phyloP scores from a whole-genome alignment of 2,888 invertebrate species.

The Pomacea canaliculata region DNA sequence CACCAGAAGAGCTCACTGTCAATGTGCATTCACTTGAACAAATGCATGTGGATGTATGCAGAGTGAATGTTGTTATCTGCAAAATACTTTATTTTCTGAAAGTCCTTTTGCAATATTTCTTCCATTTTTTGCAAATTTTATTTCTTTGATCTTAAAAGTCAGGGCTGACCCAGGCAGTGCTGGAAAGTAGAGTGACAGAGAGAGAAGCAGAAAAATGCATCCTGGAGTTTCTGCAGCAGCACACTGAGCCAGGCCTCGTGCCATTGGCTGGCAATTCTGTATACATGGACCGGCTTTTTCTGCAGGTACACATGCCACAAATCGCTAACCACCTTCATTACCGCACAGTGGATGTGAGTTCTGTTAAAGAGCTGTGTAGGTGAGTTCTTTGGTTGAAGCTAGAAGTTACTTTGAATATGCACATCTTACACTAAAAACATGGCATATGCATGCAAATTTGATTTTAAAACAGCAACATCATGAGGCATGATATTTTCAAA shows the following conservation, averaged over 20 bases:
- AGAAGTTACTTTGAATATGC: neutral
- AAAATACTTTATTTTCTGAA: no score
- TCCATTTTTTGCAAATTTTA: no score
- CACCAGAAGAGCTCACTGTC: no score
- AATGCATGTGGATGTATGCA: no score
- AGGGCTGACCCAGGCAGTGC: constrained; percentile 83
- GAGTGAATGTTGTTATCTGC: no score
- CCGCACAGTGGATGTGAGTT: constrained; percentile 91
- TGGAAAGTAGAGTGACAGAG: constrained; percentile 78
- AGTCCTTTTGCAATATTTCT: no score
- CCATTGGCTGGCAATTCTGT: constrained; percentile 87
- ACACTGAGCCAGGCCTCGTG: constrained; percentile 71
- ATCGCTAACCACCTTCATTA: constrained; percentile 87
- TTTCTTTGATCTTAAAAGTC: constrained; percentile 73
- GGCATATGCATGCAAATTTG: no score
- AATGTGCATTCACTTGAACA: no score
- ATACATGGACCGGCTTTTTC: constrained; percentile 87
- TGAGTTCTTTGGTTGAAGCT: constrained; percentile 17
- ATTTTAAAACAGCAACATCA: no score
- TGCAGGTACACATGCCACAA: constrained; percentile 85
- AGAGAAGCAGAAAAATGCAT: constrained; percentile 80
- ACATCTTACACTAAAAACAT: no score
- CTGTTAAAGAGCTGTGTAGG: constrained; percentile 83
- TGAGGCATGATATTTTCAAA: no score
- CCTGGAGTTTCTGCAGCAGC: constrained; percentile 79